Base-by-base conservation (phyloP, 2,113 vertebrate species). In the Camelus dromedarius region DNA sequence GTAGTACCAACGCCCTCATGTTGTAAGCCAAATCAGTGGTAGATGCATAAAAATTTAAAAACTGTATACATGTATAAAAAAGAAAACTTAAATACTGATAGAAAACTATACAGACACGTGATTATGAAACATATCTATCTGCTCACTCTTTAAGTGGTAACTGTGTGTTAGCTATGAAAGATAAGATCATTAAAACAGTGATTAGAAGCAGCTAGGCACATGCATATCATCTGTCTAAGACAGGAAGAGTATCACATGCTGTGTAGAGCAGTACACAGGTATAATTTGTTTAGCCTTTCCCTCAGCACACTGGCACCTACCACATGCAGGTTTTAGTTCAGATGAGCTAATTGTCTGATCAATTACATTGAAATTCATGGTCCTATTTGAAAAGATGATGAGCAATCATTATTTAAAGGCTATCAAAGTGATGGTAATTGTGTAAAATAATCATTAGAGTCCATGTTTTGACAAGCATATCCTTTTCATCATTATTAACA, bases 381-480 rank as follows among this genome's bases (percentile, higher is more conserved):
- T 83, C 64, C 82, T 96, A 69, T 92, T 96, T 95, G 76, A 97
- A 97, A 80, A 95, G 30, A 81, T 94, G 91, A 93, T 95, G 38
- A 92, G 46, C 96, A 97, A 76, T 96, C 88, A 95, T 93, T 96
- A 93, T 91, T 97, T 96, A 81, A 97, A 85, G 46, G 48, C 82
- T 95, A 96, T 97, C 85, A 96, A 97, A 97, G 95, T 93, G 73
- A 95, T 95, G 82, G 69, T 95, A 96, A 98, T 89, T 93, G 82
- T 93, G 87, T 96, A 96, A 96, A 96, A 95, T 96, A 96, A 94
- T 92, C 64, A 92, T 91, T 86, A 88, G 76, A 75, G 81, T 70
- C 60, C 60, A 58, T 94, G 91, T 95, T 98, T 96, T 94, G 94
- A 96, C 76, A 97, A 96, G 56, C 75, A 70, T 89, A 95, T 96